phyloP scores from a whole-genome alignment of 2,113 vertebrate genomes.

The Gila orcuttii region DNA sequence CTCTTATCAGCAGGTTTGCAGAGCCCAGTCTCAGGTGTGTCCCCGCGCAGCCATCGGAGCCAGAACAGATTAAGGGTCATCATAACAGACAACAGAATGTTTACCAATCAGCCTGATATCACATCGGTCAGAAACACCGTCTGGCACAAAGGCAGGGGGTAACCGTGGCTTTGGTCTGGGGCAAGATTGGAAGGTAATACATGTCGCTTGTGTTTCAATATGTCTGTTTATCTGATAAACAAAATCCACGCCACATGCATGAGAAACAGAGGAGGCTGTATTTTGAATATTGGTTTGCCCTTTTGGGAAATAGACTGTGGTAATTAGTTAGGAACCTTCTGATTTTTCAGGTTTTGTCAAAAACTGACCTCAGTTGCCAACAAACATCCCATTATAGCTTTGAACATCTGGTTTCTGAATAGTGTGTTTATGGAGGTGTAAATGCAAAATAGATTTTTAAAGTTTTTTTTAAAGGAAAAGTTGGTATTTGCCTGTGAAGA shows the following conservation, averaged over 20 bases:
- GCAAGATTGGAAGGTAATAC: slow-evolving; percentile 25
- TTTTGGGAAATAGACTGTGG: slow-evolving; percentile 18
- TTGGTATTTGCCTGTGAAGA: background rate
- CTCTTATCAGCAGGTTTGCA: slow-evolving; percentile 53
- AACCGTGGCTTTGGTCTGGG: background rate
- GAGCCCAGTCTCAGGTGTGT: slow-evolving; percentile 37
- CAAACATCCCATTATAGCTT: background rate
- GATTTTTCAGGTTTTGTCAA: slow-evolving; percentile 19
- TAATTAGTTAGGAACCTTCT: background rate
- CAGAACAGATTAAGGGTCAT: slow-evolving; percentile 49
- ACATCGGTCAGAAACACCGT: slow-evolving; percentile 5
- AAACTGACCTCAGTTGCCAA: background rate
- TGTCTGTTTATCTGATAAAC: background rate
- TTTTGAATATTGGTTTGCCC: background rate
- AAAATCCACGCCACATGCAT: background rate
- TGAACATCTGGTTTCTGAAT: background rate
- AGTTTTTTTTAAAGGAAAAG: background rate
- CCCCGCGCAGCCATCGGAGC: background rate
- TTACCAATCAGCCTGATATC: slow-evolving; percentile 39
- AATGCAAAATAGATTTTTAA: background rate
- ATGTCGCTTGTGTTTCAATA: background rate
- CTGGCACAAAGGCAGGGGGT: slow-evolving; percentile 13
- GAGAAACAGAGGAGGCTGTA: background rate
- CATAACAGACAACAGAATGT: slow-evolving; percentile 43
- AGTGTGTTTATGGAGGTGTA: background rate